phyloP scores from a whole-genome alignment of 1,140 invertebrate genomes.

The Drosophila kikkawai region DNA sequence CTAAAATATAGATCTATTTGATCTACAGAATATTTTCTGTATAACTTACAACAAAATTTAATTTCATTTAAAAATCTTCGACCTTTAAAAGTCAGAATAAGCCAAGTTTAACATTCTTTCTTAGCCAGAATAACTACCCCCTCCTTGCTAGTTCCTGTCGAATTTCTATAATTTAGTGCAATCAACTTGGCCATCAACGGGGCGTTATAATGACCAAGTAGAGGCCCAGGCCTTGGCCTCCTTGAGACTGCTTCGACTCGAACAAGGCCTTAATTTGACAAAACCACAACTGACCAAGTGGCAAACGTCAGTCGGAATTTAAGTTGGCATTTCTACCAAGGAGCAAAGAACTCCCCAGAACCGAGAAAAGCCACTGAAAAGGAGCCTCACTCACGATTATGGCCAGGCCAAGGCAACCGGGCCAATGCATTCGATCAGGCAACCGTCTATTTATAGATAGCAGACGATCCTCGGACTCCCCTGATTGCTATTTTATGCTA shows the following conservation, averaged over 20 bases:
- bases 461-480: slow-evolving; percentile 21
- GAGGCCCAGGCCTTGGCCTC: not conserved
- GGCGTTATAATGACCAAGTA: slow-evolving; percentile 62
- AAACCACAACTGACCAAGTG: slow-evolving; percentile 47
- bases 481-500: slow-evolving; percentile 26
- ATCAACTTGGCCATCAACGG: slow-evolving; percentile 62
- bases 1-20: too few species aligned
- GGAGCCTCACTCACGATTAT: slow-evolving; percentile 36
- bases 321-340: slow-evolving; percentile 11
- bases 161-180: slow-evolving; percentile 66
- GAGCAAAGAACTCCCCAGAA: slow-evolving; percentile 18
- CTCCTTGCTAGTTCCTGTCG: slow-evolving; percentile 3
- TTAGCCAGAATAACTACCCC: not conserved
- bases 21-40: not conserved
- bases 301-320: slow-evolving; percentile 53
- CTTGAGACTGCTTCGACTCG: slow-evolving; percentile 9
- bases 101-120: not conserved
- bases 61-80: not conserved
- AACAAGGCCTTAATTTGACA: slow-evolving; percentile 63
- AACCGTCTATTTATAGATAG: slow-evolving; percentile 69
- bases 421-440: slow-evolving; percentile 39
- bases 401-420: slow-evolving; percentile 41
- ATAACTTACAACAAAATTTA: not conserved
- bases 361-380: not conserved
- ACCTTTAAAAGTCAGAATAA: too few species aligned